Evolutionary conservation across 2,888 invertebrate species (phyloP).

Genomic region (Latrodectus hesperus): DNA sequence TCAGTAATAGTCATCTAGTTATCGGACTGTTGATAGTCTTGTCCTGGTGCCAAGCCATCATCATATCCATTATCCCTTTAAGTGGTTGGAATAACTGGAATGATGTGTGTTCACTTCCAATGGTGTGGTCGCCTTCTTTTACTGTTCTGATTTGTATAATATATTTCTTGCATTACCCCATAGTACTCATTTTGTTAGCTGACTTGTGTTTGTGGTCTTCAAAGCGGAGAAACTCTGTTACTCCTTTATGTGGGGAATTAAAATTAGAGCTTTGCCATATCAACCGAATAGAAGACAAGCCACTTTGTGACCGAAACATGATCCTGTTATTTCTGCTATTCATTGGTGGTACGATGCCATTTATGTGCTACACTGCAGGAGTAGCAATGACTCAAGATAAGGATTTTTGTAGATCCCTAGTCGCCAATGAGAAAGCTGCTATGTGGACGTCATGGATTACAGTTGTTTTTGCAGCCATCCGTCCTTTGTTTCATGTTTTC

Average conservation of each 20-base stretch:
- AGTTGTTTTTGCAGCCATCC: constrained; percentile 47
- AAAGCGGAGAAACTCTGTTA: constrained; percentile 15
- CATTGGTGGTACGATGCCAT: constrained; percentile 45
- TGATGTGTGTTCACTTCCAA: constrained; percentile 25
- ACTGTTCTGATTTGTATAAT: constrained; percentile 40
- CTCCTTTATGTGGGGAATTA: not conserved
- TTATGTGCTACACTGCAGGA: constrained; percentile 32
- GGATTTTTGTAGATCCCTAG: constrained; percentile 32
- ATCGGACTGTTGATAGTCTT: constrained; percentile 29
- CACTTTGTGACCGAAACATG: not conserved
- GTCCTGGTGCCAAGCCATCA: constrained; percentile 51
- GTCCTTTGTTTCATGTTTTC: constrained; percentile 51
- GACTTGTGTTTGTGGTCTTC: constrained; percentile 34
- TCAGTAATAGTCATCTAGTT: constrained; percentile 5
- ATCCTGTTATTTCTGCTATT: constrained; percentile 25
- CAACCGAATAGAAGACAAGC: not conserved
- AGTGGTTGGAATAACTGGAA: constrained; percentile 40
- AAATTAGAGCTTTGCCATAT: not conserved
- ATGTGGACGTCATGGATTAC: constrained; percentile 51
- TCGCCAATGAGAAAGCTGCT: constrained; percentile 32
- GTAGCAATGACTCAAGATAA: constrained; percentile 3
- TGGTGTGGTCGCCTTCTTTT: constrained; percentile 40
- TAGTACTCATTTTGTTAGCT: constrained; percentile 39
- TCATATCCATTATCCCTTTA: constrained; percentile 52
- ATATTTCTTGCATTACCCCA: constrained; percentile 53